Percentiles rank a stretch among this genome's conserved stretches.
phyloP scores from a whole-genome alignment of 2,888 invertebrate genomes.

The Chloroclystis v-ata region DNA sequence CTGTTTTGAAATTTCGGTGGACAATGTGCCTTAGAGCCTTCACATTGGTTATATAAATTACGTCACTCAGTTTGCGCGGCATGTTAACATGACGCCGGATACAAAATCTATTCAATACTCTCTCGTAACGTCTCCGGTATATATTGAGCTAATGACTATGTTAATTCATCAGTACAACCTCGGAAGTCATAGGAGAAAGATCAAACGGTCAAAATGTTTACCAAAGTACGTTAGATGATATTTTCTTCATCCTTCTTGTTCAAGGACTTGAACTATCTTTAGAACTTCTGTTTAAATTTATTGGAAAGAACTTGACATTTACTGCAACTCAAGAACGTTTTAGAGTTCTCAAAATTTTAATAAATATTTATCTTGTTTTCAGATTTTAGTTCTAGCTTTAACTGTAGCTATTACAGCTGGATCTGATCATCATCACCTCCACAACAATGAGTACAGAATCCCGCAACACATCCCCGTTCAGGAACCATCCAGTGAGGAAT shows the following conservation, averaged over 20 bases:
- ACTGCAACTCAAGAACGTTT: too few species aligned
- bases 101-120: conserved; percentile 71
- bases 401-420: conserved; percentile 41
- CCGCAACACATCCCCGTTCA: conserved; percentile 30
- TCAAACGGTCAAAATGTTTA: conserved; percentile 69
- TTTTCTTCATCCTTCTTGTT: conserved; percentile 1
- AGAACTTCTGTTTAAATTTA: too few species aligned
- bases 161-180: conserved; percentile 72
- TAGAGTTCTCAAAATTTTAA: neutral
- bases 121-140: conserved; percentile 76
- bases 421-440: conserved; percentile 51
- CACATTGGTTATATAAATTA: conserved; percentile 76
- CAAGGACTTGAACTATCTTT: neutral
- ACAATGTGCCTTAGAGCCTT: conserved; percentile 47
- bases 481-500: conserved; percentile 42
- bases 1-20: conserved; percentile 4
- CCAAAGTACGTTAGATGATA: conserved; percentile 55
- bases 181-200: conserved; percentile 71
- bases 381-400: conserved; percentile 52
- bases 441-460: conserved; percentile 49
- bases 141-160: conserved; percentile 74
- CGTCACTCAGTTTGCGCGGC: conserved; percentile 57
- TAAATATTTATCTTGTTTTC: conserved; percentile 29
- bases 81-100: conserved; percentile 66
- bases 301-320: too few species aligned